Conservation (phyloP, 2,888 invertebrate genomes). For the Macrophya annulata region DNA sequence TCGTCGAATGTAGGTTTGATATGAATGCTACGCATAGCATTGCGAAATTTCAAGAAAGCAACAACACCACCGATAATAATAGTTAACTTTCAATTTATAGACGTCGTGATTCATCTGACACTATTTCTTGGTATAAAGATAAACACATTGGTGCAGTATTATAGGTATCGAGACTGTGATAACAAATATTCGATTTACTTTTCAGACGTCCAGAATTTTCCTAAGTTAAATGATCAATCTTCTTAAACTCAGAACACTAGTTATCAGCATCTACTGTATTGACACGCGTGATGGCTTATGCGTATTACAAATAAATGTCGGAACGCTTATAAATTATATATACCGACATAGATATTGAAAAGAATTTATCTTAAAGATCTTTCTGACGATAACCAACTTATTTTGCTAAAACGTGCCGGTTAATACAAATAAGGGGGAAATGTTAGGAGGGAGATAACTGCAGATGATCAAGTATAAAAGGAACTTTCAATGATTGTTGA, state of each 20-base stretch:
- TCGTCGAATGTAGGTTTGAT: not conserved
- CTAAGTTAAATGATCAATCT: not conserved
- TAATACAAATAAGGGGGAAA: not conserved
- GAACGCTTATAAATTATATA: not conserved
- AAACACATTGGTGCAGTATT: not conserved
- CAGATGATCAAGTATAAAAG: slow-evolving; percentile 36
- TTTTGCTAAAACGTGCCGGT: not conserved
- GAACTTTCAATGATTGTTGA: not conserved
- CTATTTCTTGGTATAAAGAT: not conserved
- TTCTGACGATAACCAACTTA: not conserved
- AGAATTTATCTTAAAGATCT: not conserved
- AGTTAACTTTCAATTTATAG: not conserved
- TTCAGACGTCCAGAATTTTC: not conserved
- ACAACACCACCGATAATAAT: not conserved
- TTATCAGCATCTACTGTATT: not conserved
- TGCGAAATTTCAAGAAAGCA: not conserved
- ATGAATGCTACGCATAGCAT: not conserved
- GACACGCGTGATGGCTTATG: not conserved
- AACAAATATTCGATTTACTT: not conserved
- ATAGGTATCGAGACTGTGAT: not conserved
- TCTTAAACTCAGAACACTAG: not conserved
- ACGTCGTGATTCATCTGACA: not conserved
- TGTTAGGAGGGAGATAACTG: slow-evolving; percentile 2
- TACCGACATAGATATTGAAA: not conserved
- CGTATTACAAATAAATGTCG: not conserved